Conservation (phyloP, 2,797 vertebrate species). For the Lutjanus campechanus region DNA sequence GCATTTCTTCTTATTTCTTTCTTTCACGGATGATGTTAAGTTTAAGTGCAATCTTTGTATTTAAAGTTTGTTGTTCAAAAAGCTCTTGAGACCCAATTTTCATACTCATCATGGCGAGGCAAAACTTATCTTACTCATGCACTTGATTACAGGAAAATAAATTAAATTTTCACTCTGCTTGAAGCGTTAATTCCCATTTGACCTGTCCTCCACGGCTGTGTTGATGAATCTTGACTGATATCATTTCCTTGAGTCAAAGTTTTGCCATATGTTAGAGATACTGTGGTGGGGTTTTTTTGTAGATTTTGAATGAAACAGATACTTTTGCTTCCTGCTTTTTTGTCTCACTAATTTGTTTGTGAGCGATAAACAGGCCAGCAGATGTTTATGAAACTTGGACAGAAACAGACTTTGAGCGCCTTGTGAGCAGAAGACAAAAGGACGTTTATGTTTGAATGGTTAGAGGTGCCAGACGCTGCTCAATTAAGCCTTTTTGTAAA, state of each 20-base stretch:
- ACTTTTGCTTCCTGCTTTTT: conserved; percentile 11
- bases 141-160: conserved; percentile 52
- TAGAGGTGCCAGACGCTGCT: conserved; percentile 8
- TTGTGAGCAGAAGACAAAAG: background rate
- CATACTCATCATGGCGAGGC: conserved; percentile 16
- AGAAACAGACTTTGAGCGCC: background rate
- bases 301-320: conserved; percentile 7
- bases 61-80: conserved; percentile 45
- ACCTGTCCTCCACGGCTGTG: conserved; percentile 40
- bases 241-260: conserved; percentile 17
- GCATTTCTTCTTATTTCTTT: background rate
- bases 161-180: conserved; percentile 51
- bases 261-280: conserved; percentile 40
- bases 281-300: background rate
- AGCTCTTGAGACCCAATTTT: conserved; percentile 21
- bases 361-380: conserved; percentile 25
- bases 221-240: conserved; percentile 39
- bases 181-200: conserved; percentile 60
- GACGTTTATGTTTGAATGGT: conserved; percentile 2
- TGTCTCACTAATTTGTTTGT: conserved; percentile 38
- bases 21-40: conserved; percentile 9
- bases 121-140: conserved; percentile 47
- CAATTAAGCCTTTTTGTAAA: conserved; percentile 8
- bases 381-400: conserved; percentile 33
- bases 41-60: conserved; percentile 20